phyloP scores from a whole-genome alignment of 2,797 vertebrate genomes.

The Sebastes melanostomus region DNA sequence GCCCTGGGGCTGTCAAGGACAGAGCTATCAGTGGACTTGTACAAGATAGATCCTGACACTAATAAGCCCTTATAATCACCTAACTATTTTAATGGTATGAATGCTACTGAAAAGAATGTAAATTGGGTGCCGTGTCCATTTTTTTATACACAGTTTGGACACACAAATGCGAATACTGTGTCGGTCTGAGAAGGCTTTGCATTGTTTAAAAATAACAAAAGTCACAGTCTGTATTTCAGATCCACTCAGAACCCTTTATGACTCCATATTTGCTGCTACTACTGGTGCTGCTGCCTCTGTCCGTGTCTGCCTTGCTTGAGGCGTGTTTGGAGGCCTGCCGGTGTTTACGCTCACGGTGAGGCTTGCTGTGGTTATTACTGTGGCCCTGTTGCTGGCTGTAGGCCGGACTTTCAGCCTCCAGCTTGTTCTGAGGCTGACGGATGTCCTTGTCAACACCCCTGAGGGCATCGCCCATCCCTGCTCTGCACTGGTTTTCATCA shows the following conservation, averaged over 20 bases:
- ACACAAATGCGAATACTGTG: not conserved
- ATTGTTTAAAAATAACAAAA: not conserved
- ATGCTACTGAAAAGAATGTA: not conserved
- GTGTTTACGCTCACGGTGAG: constrained; percentile 81
- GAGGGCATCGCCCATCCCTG: constrained; percentile 28
- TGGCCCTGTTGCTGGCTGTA: constrained; percentile 81
- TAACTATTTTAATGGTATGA: not conserved
- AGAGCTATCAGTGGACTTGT: not conserved
- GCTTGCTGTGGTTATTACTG: constrained; percentile 76
- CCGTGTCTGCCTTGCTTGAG: constrained; percentile 44
- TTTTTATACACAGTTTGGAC: not conserved
- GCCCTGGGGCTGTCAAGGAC: not conserved
- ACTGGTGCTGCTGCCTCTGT: constrained; percentile 78
- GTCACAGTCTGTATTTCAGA: constrained; percentile 71
- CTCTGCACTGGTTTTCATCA: constrained; percentile 82
- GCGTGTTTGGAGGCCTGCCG: constrained; percentile 58
- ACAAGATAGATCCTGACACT: not conserved
- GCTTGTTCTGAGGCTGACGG: constrained; percentile 83
- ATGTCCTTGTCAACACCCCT: constrained; percentile 82
- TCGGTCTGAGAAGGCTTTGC: not conserved
- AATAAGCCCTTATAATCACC: not conserved
- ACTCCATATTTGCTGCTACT: constrained; percentile 87
- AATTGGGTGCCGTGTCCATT: not conserved
- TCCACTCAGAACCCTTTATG: constrained; percentile 92
- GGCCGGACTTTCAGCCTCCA: constrained; percentile 84